These are phyloP conservation scores for Epistrophe eligans DNA, from an alignment of 2,888 invertebrate species.

Conservation along the genomic window DNA sequence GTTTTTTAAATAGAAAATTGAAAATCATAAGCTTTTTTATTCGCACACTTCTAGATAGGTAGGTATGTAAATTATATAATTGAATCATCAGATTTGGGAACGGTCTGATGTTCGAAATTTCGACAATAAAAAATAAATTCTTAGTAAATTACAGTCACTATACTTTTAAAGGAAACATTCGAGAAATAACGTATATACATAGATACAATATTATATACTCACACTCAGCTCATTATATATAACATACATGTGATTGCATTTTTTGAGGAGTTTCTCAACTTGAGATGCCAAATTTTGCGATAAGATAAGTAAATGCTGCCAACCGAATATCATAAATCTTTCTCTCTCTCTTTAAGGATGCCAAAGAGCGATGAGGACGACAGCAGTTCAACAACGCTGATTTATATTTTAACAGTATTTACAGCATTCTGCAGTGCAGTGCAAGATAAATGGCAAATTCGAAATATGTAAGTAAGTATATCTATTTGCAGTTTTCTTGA, in stretches of 20 bases:
- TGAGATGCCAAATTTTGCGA: constrained; percentile 83
- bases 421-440: constrained; percentile 82
- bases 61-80: constrained; percentile 47
- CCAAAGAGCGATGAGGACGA: constrained; percentile 78
- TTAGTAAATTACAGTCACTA: constrained; percentile 17
- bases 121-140: background rate
- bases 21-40: constrained; percentile 4
- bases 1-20: background rate
- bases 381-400: constrained; percentile 80
- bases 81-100: constrained; percentile 44
- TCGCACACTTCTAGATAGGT: background rate
- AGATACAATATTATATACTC: background rate
- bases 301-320: constrained; percentile 84
- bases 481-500: constrained; percentile 76
- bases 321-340: constrained; percentile 84
- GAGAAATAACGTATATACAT: background rate
- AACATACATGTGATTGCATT: constrained; percentile 56
- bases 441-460: constrained; percentile 80
- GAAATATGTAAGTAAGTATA: constrained; percentile 74
- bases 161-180: background rate
- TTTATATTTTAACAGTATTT: constrained; percentile 83
- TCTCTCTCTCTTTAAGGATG: constrained; percentile 81
- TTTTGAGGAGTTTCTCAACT: constrained; percentile 54
- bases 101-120: too few species aligned
- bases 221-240: constrained; percentile 62